Conservation (phyloP, 2,113 vertebrate species). For the Cavia aperea region DNA sequence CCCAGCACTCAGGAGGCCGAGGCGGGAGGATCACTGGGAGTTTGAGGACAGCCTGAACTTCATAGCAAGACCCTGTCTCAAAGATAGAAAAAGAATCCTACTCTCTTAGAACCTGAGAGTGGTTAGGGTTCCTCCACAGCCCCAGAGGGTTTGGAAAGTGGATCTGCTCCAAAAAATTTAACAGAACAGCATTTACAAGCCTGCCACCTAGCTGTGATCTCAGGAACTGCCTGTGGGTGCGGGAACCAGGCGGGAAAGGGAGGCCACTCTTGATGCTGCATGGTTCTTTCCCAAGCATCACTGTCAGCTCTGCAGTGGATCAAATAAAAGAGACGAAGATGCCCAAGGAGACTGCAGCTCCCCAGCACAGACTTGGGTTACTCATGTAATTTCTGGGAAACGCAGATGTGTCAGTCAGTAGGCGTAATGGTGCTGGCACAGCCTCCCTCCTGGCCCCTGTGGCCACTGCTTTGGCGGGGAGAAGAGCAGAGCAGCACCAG, state of each 20-base stretch:
- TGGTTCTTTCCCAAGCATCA: too few relatives aligned
- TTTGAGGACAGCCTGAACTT: not conserved
- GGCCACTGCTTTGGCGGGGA: too few relatives aligned
- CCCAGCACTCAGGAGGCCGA: not conserved
- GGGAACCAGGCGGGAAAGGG: not conserved
- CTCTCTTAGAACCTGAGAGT: not conserved
- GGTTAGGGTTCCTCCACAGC: not conserved
- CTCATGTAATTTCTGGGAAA: too few relatives aligned
- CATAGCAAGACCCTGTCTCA: not conserved
- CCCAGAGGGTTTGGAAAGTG: not conserved
- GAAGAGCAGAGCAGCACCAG: too few relatives aligned
- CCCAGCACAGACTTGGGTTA: too few relatives aligned
- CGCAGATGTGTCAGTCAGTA: too few relatives aligned
- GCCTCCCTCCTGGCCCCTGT: too few relatives aligned
- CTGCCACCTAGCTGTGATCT: not conserved
- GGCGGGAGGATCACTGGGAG: not conserved
- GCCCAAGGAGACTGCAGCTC: too few relatives aligned
- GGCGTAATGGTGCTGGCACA: too few relatives aligned
- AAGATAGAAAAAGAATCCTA: not conserved
- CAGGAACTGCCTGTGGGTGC: not conserved
- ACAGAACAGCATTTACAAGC: not conserved
- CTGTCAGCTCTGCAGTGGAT: too few relatives aligned
- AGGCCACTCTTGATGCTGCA: too few relatives aligned
- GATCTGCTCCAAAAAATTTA: not conserved
- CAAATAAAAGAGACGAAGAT: too few relatives aligned